Conservation (phyloP, 2,888 invertebrate species). For the Metacarcinus magister region DNA sequence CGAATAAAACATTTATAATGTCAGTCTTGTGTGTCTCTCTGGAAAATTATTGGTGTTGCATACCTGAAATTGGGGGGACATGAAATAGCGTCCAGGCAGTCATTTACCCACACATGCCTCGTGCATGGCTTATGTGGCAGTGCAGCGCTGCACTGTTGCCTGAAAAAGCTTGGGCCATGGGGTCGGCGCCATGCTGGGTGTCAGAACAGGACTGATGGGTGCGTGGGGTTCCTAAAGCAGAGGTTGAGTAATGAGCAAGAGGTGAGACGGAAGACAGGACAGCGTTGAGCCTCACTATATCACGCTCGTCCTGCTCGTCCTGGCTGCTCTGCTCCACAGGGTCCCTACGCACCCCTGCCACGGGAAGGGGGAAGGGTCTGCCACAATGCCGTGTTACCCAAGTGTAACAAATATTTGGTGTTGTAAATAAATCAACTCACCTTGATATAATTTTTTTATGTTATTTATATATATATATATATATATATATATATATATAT, state of each 20-base stretch:
- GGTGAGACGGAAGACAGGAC: background rate
- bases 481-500: too few relatives aligned
- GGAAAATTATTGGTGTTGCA: conserved; percentile 31
- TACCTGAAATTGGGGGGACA: conserved; percentile 20
- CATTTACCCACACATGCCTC: background rate
- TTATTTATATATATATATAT: background rate
- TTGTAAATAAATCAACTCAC: background rate
- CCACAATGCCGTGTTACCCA: background rate
- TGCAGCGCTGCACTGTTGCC: background rate
- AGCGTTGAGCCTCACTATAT: background rate
- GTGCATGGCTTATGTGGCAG: background rate
- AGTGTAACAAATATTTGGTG: background rate
- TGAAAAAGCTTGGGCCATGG: background rate
- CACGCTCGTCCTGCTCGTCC: conserved; percentile 6
- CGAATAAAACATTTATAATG: background rate
- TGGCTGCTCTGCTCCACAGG: background rate
- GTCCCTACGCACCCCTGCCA: background rate
- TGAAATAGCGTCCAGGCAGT: background rate
- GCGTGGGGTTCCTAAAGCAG: background rate
- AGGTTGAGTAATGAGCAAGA: conserved; percentile 27
- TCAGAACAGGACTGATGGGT: background rate
- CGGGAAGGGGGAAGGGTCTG: background rate
- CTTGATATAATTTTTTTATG: background rate
- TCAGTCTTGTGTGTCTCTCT: background rate
- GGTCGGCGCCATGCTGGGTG: background rate